Evolutionary conservation across 2,888 invertebrate species (phyloP).

Genomic region (Teleogryllus oceanicus): DNA sequence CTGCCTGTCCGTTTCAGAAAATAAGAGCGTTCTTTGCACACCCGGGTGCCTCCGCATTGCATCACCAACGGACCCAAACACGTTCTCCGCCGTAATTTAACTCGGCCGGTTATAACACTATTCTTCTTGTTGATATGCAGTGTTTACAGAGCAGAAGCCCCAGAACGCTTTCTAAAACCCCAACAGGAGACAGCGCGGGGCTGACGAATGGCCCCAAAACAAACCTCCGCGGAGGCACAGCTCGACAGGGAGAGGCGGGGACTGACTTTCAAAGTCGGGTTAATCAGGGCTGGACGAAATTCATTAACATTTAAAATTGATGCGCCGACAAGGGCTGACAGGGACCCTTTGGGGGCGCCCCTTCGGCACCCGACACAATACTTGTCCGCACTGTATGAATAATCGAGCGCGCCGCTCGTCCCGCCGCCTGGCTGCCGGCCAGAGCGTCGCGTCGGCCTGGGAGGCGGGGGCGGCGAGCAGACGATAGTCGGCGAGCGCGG

Average conservation of each 20-base stretch:
- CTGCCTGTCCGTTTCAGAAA: too few species aligned
- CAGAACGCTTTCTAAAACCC: background rate
- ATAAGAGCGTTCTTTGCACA: too few species aligned
- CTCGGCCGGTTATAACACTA: background rate
- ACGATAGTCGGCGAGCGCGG: too few species aligned
- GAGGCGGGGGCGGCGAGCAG: background rate
- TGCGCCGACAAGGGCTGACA: background rate
- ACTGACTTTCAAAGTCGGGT: background rate
- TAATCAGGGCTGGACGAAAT: background rate
- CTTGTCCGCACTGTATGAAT: background rate
- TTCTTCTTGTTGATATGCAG: background rate
- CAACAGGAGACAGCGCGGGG: background rate
- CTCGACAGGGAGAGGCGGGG: background rate
- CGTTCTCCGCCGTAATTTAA: background rate
- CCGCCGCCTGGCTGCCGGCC: background rate
- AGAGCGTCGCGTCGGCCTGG: background rate
- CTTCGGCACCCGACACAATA: background rate
- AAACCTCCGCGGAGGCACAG: background rate
- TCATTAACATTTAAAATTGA: background rate
- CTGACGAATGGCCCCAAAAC: constrained; percentile 1
- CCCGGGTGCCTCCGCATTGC: background rate
- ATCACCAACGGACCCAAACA: background rate
- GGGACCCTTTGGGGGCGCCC: background rate
- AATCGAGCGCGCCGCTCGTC: background rate
- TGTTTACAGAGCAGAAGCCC: background rate